Base-by-base conservation (phyloP, 2,797 vertebrate species). In the Lagorchestes hirsutus region DNA sequence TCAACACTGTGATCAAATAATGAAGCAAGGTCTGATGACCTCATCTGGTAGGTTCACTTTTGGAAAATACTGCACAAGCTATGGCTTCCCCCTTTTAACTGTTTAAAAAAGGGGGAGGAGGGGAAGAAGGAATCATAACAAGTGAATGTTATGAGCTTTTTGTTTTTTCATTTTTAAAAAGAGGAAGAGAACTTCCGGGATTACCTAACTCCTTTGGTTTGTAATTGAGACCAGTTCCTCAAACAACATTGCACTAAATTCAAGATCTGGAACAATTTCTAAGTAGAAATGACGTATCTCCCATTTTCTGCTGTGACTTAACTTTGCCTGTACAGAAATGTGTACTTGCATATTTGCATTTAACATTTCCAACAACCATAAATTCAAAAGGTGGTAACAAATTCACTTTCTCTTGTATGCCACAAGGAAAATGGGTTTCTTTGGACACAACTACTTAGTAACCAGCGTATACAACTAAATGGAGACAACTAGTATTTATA, bases 391-490 rank as follows among this genome's bases (percentile, higher is more conserved):
- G 34, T 90, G 3, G 14, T 40, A 93, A 94, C 59, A 31, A 40
- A 96, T 24, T 18, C 14, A 93, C 50, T 94, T 96, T 55, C 55
- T 1, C 54, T 90, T 94, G 28, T 90, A 91, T 93, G 46, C 50
- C 58, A 54, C 82, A n/a, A 97, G 50, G 34, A 97, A 95, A 96
- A 74, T 9, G 31, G 91, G 54, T 93, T 92, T 95, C 92, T 55
- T 54, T 46, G 92, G 95, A 54, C 28, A 94, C 27, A 91, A 95
- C 1, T 46, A 11, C 91, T 95, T 93, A 90, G 54, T 28, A 50
- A 90, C 92, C 22, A 55, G 55, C 95, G 94, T 16, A 94, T 16
- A 27, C 40, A 92, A 40, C 94, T 56, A 34, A 93, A 91, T 10
- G 5, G 96, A 94, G 92, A 29, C 91, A 95, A 93, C 40, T 31